Percentiles rank a stretch among this genome's conserved stretches.
Conservation (phyloP, 1,140 invertebrate genomes). For the Plutomurus gul region DNA sequence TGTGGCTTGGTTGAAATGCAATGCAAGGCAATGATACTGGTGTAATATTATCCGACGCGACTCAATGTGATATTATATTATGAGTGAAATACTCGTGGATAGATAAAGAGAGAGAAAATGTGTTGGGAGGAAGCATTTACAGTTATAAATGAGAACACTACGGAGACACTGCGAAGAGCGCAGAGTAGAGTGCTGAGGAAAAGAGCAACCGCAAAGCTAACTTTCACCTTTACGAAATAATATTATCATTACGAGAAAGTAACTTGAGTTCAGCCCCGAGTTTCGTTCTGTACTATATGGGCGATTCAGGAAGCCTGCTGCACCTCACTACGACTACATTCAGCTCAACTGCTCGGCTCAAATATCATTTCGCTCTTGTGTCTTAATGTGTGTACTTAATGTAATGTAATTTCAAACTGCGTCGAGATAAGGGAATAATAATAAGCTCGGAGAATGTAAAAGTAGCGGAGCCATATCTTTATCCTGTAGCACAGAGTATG, state of each 20-base stretch:
- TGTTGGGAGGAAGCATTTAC: not conserved
- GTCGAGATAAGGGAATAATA: not conserved
- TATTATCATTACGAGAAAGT: not conserved
- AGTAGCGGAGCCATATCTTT: no score
- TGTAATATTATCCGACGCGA: no score
- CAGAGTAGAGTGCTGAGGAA: not conserved
- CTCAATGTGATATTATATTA: not conserved
- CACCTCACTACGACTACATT: no score
- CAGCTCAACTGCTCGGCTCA: no score
- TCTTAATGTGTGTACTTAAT: slow-evolving; percentile 8
- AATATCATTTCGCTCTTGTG: not conserved
- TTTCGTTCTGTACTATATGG: not conserved
- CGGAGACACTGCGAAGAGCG: no score
- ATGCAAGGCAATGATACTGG: no score
- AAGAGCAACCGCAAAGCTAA: not conserved
- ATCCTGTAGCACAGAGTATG: no score
- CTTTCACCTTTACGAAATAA: slow-evolving; percentile 10
- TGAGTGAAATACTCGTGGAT: not conserved
- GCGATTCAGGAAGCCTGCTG: not conserved
- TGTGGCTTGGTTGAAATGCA: no score
- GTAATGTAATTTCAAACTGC: slow-evolving; percentile 8
- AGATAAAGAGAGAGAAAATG: not conserved
- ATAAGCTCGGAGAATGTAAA: no score
- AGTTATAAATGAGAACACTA: not conserved
- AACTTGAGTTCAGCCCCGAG: no score